These are phyloP conservation scores for Sinotaia quadrata DNA, from an alignment of 2,888 invertebrate genomes.

Conservation along the genomic window DNA sequence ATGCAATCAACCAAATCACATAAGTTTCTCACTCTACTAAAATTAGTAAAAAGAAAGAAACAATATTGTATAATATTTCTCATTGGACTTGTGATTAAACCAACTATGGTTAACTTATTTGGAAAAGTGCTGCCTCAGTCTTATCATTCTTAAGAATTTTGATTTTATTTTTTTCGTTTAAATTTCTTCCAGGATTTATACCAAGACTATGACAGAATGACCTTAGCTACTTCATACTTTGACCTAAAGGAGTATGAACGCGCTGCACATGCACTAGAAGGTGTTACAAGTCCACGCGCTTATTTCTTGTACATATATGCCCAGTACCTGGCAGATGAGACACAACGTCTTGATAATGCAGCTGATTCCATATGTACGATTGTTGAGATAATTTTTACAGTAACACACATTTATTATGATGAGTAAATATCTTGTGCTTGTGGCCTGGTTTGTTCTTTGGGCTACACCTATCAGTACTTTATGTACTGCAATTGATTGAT, in stretches of 20 bases:
- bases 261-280: slow-evolving; percentile 67
- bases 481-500: no score
- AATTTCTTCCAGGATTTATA: slow-evolving; percentile 66
- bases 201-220: slow-evolving; percentile 82
- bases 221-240: slow-evolving; percentile 88
- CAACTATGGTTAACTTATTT: background rate
- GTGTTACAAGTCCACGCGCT: slow-evolving; percentile 76
- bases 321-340: slow-evolving; percentile 89
- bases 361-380: slow-evolving; percentile 77
- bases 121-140: background rate
- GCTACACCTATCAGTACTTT: no score
- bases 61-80: no score
- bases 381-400: no score
- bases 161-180: slow-evolving; percentile 6
- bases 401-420: no score
- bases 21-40: no score
- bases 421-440: no score
- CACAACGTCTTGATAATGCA: slow-evolving; percentile 88
- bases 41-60: no score
- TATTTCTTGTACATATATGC: slow-evolving; percentile 90
- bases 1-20: no score
- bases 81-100: no score
- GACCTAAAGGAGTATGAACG: slow-evolving; percentile 91
- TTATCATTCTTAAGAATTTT: background rate
- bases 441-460: no score